phyloP scores from a whole-genome alignment of 64 coral and sea anemone genomes.

The Orbicella faveolata region DNA sequence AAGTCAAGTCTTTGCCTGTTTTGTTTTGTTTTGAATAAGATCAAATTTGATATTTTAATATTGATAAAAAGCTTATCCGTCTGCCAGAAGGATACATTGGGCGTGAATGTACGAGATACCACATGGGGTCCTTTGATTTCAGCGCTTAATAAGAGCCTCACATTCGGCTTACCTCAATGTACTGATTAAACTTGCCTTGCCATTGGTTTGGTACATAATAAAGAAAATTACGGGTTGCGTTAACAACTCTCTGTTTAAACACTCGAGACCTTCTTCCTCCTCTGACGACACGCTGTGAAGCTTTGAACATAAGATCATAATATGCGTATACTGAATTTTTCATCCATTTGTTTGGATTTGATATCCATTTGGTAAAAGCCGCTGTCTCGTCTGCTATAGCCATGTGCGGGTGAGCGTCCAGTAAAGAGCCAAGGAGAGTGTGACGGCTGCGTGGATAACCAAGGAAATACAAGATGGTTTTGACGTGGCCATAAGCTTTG shows the following conservation, averaged over 20 bases:
- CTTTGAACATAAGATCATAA: background rate
- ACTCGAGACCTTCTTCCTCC: background rate
- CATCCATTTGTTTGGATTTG: background rate
- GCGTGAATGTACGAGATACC: too few species aligned
- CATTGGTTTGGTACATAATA: constrained; percentile 13
- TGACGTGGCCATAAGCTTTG: constrained; percentile 55
- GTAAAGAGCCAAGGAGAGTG: constrained; percentile 75
- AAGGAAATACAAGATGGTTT: constrained; percentile 78
- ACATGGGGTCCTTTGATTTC: too few species aligned
- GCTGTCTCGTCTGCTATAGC: constrained; percentile 70
- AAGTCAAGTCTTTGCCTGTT: too few species aligned
- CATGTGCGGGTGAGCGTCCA: constrained; percentile 87
- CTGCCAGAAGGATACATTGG: too few species aligned
- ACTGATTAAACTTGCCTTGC: background rate
- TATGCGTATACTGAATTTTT: background rate
- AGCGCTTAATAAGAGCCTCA: too few species aligned
- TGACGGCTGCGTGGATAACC: constrained; percentile 88
- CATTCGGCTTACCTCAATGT: constrained; percentile 4
- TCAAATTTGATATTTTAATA: too few species aligned
- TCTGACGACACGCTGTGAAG: background rate
- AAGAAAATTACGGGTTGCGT: background rate
- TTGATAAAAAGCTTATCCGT: too few species aligned
- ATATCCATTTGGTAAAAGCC: background rate
- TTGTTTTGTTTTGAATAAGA: too few species aligned
- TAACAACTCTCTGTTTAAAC: constrained; percentile 2